A percentile compares a stretch with the other conserved stretches of the same genome.
Conservation (phyloP, 2,888 invertebrate genomes). For the Geotrupes spiniger region DNA sequence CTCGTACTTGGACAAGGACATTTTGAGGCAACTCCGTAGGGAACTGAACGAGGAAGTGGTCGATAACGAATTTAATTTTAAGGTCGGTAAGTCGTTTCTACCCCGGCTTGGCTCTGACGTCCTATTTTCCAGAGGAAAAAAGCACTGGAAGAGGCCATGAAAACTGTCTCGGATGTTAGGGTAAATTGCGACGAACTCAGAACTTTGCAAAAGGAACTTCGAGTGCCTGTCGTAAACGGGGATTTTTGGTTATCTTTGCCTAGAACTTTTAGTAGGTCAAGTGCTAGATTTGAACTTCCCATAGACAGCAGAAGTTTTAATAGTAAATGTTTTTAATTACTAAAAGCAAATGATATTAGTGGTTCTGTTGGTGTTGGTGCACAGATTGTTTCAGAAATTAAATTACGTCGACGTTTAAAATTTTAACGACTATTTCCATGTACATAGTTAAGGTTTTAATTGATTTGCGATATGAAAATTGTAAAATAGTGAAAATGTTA, state of each 20-base stretch:
- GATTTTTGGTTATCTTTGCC: constrained; percentile 67
- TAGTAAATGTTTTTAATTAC: constrained; percentile 39
- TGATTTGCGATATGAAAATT: too few relatives aligned
- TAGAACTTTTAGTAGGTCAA: constrained; percentile 70
- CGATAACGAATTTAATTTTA: constrained; percentile 66
- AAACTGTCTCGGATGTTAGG: constrained; percentile 45
- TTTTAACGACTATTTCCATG: too few relatives aligned
- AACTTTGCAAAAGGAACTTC: constrained; percentile 52
- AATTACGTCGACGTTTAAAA: background rate
- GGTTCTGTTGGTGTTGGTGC: too few relatives aligned
- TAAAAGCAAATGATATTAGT: too few relatives aligned
- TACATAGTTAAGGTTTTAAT: too few relatives aligned
- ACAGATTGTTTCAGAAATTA: background rate
- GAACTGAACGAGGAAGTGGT: constrained; percentile 67
- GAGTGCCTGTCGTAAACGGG: constrained; percentile 53
- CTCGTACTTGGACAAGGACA: constrained; percentile 59
- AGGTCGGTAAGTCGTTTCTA: constrained; percentile 49
- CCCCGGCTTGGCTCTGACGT: background rate
- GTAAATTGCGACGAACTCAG: constrained; percentile 54
- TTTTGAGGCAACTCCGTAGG: constrained; percentile 63
- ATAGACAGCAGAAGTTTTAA: constrained; percentile 60
- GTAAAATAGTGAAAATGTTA: too few relatives aligned
- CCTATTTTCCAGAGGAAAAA: constrained; percentile 56
- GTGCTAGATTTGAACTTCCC: constrained; percentile 73
- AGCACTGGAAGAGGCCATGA: constrained; percentile 67